Base-by-base conservation (phyloP, 1,140 invertebrate species). In the Drosophila sp. region DNA sequence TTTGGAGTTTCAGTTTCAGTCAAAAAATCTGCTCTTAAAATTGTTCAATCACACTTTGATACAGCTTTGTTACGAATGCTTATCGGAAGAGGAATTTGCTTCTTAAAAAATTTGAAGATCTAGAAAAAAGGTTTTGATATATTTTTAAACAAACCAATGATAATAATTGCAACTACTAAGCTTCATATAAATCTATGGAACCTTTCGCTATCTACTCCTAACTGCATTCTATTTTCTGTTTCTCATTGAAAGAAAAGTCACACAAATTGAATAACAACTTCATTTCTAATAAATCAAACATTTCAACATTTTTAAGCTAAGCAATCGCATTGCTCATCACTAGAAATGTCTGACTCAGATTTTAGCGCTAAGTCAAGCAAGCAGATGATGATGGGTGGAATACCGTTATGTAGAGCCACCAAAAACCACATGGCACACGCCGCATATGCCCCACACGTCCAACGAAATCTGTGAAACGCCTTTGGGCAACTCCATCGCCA, bases 391-490 rank as follows among this genome's bases (percentile, higher is more conserved):
- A 50, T 4, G 11, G 44, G 17, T 17, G 44, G 44, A 3, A 75
- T 75, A 67, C 70, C 71, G 76, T 60, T 50, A 54, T 61, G 63
- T 75, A 84, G 83, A 89, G 68, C 80, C 84, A 80, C 80, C 84
- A 80, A 89, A 89, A 89, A 89, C 84, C 84, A 84, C 71, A 90
- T 73, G 56, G 55, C 60, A 67, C 38, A 66, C 71, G 62, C 62
- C 32, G 50, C 40, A 50, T 25, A 27, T 62, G 29, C 32, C 63
- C 23, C 66, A 38, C 65, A 78, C 56, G 47, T 60, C 54, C 66
- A 62, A 68, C 66, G 60, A 82, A 86, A 79, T 83, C 84, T 83
- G 83, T 71, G 72, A 64, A 82, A 47, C 70, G 72, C 83, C 84
- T 82, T 69, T 33, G 71, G 77, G 38, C 60, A 60, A 54, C 56